phyloP scores from a whole-genome alignment of 1,140 invertebrate genomes.

The Trigoniulus corallinus region DNA sequence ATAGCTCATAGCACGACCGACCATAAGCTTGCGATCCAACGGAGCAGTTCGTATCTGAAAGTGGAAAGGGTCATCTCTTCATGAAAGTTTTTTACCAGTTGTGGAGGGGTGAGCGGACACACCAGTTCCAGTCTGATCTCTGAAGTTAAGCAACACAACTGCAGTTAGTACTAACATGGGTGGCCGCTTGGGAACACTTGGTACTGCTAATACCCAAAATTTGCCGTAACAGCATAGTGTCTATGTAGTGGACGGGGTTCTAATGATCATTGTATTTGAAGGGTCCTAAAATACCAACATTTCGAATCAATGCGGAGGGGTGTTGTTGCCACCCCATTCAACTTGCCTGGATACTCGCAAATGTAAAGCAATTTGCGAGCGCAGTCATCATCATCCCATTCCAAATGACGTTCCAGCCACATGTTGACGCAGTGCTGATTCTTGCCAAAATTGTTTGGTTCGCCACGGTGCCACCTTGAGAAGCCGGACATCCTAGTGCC shows the following conservation, averaged over 20 bases:
- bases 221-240: too few species aligned
- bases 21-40: not conserved
- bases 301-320: not conserved
- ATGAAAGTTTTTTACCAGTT: not conserved
- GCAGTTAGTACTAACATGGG: too few species aligned
- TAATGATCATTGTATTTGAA: too few species aligned
- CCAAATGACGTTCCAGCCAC: not conserved
- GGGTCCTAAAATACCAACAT: not conserved
- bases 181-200: too few species aligned
- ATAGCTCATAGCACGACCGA: slow-evolving; percentile 3
- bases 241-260: too few species aligned
- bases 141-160: too few species aligned
- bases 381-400: not conserved
- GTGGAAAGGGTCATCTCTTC: not conserved
- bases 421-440: not conserved
- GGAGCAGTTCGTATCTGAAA: not conserved
- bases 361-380: not conserved
- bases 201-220: too few species aligned
- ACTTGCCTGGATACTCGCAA: not conserved
- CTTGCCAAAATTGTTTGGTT: not conserved
- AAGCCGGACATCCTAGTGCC: not conserved
- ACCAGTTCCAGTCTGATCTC: too few species aligned
- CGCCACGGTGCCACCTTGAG: not conserved
- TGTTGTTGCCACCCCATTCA: not conserved
- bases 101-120: not conserved